Conservation (phyloP, 2,113 vertebrate species). For the Cyphomyrus discorhynchus region DNA sequence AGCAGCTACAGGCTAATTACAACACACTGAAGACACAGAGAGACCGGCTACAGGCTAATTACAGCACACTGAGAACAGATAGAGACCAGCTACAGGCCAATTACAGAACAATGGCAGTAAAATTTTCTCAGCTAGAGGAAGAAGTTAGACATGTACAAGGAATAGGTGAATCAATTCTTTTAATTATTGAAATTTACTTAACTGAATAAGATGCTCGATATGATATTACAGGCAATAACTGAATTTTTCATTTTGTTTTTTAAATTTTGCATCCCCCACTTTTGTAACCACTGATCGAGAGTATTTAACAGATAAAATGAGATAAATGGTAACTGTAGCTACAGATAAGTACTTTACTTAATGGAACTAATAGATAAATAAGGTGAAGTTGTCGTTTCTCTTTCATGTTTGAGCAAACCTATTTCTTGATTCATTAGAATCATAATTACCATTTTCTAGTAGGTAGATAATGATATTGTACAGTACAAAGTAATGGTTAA, state of each 20-base stretch:
- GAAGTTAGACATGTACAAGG: not conserved
- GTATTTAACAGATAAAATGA: too few species aligned
- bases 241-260: too few species aligned
- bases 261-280: too few species aligned
- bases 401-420: not conserved
- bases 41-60: not conserved
- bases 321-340: too few species aligned
- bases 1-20: not conserved
- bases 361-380: not conserved
- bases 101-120: not conserved
- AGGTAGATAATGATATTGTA: not conserved
- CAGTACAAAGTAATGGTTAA: not conserved
- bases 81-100: too few species aligned
- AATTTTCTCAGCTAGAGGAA: not conserved
- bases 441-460: not conserved
- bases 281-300: too few species aligned
- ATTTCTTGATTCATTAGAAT: not conserved
- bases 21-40: not conserved
- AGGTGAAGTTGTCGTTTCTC: not conserved
- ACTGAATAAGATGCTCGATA: not conserved
- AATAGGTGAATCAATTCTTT: not conserved
- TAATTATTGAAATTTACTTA: not conserved
- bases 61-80: too few species aligned
- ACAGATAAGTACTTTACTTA: not conserved
- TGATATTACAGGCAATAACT: too few species aligned